Base-by-base conservation (phyloP, 2,113 vertebrate genomes). In the Antigone vipio region DNA sequence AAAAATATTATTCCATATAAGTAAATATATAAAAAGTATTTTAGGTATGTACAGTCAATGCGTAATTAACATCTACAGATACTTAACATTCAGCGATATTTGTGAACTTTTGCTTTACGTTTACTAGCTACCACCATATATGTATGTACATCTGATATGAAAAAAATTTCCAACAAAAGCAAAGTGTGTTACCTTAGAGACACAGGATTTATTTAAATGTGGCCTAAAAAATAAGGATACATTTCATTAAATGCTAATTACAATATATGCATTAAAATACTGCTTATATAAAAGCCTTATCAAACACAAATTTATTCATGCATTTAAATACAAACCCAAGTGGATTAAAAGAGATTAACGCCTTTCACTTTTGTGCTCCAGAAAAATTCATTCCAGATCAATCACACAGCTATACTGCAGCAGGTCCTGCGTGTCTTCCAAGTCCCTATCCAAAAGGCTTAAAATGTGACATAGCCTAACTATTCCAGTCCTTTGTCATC, bases 171-270 rank as follows among this genome's bases (percentile, higher is more conserved):
- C 23, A 75, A 75, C 18, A 90, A 75, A 94, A 80, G 53, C 94
- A 92, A 12, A 63, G 93, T 32, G 55, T 38, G 63, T 97, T 98
- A 98, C 98, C 98, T 98, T 98, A 93, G n/a, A 90, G 35, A 92
- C 5, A 35, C 26, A 64, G 64, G 94, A 86, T 78, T 96, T 98
- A 92, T 92, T 97, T 88, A 97, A 85, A 94, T 88, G 50, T 40
- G 32, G 17, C 95, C 98, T 98, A 89, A 86, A 97, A 96, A 96
- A 45, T 47, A 85, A 94, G 18, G 44, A 91, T 30, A 83, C 8
- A 29, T 60, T 85, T 71, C 67, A 21, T 85, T 69, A 77, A 83
- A 88, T 29, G n/a, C 6, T 81, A 55, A 69, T 35, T 66, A 64
- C 58, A 79, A 66, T 12, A 75, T 2, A 49, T 71, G 22, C 27